Evolutionary conservation across 2,113 vertebrate species (phyloP).

Genomic region (Crotalus viridis): DNA sequence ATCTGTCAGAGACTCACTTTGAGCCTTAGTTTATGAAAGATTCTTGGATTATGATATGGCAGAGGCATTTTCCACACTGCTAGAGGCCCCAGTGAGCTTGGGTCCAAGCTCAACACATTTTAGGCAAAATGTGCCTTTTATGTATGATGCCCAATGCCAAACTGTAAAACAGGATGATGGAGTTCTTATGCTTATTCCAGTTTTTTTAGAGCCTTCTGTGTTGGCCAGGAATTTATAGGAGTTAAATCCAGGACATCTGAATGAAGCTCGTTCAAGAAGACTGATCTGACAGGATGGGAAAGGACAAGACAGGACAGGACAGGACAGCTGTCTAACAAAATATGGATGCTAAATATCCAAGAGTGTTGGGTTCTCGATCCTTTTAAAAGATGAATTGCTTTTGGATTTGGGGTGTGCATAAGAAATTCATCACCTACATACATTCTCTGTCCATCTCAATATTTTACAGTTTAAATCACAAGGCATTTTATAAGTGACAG

Average conservation of each 20-base stretch:
- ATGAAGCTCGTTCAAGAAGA: not conserved
- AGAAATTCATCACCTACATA: not conserved
- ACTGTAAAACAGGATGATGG: not conserved
- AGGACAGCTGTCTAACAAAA: not conserved
- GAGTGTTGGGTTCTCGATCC: not conserved
- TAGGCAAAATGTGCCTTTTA: not conserved
- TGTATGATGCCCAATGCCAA: not conserved
- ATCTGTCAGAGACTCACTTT: not conserved
- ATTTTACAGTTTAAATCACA: slow-evolving; percentile 1
- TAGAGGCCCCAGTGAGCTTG: not conserved
- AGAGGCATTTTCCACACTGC: not conserved
- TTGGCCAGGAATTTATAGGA: not conserved
- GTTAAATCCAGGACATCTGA: not conserved
- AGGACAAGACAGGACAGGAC: not conserved
- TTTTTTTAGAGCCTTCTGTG: not conserved
- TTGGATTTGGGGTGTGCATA: slow-evolving; percentile 5
- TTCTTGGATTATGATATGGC: not conserved
- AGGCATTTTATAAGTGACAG: slow-evolving; percentile 33
- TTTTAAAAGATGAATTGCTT: not conserved
- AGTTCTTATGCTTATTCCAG: not conserved
- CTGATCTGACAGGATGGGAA: not conserved
- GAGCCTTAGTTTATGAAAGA: not conserved
- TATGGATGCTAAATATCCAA: not conserved
- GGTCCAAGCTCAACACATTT: not conserved
- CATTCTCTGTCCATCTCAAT: not conserved